Percentiles rank a stretch among this genome's conserved stretches.
phyloP scores from a whole-genome alignment of 2,113 vertebrate species.

The sheep (Ovis aries) region ARS-UI_Ramb_v3.0 NC_056068.1:24238501-24239000 shows the following conservation, averaged over 20 bases:
- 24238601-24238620: not conserved
- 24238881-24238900: not conserved
- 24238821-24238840: not conserved
- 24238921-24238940: not conserved
- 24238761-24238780: not conserved
- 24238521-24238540: not conserved
- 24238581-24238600: not conserved
- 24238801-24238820: not conserved
- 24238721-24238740: not conserved
- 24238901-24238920: not conserved
- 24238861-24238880: rapidly evolving
- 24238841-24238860: not conserved
- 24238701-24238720: not conserved
- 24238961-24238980: not conserved
- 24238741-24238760: not conserved
- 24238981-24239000: not conserved
- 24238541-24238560: not conserved
- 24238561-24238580: not conserved
- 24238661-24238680: not conserved
- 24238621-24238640: not conserved
- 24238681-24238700: not conserved
- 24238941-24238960: not conserved
- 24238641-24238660: not conserved
- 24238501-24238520: not conserved
- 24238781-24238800: not conserved